Base-by-base conservation (phyloP, 2,888 invertebrate species). In the Brenthis ino region DNA sequence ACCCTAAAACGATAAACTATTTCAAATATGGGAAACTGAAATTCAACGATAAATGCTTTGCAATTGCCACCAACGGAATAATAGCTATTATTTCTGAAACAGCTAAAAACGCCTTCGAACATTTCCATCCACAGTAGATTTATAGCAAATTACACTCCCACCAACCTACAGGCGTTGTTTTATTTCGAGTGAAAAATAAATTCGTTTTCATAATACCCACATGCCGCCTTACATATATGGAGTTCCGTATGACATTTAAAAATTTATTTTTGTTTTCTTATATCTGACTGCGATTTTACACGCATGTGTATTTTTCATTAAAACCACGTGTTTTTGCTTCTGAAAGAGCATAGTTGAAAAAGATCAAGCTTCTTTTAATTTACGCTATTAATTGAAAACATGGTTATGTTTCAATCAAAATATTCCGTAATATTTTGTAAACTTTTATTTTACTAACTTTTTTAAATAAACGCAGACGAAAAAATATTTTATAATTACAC, bases 71-170 rank as follows among this genome's bases (percentile, higher is more conserved):
- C 53, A 33, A 28, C n/a, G 13, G 51, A 67, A 69, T 66, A 67
- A 58, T 68, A 56, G 66, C 57, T 68, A 70, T 69, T 71, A 68
- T 69, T 71, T 65, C 68, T 57, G 63, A 79, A 82, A 85, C 83
- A 80, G 78, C 78, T 78, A 81, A 82, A 84, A 86, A 84, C 86
- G 86, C 86, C 86, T 86, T 77, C 77, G 71, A 85, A 84, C 83
- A 85, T 89, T 85, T 83, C 82, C 85, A 85, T 87, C 83, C 81
- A 80, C 79, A 75, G 79, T 82, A 85, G 87, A 90, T 90, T 90
- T 90, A 90, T 88, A 83, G 90, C 88, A 88, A 88, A 90, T 90
- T 91, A 89, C 91, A 43, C 82, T 85, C 82, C 78, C 81, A 77
- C 79, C 80, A 75, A 80, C 82, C 84, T 85, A 74, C 81, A 87